Percentiles rank a stretch among this genome's conserved stretches.
Conservation (phyloP, 2,113 vertebrate species). For the Tenrec ecaudatus region DNA sequence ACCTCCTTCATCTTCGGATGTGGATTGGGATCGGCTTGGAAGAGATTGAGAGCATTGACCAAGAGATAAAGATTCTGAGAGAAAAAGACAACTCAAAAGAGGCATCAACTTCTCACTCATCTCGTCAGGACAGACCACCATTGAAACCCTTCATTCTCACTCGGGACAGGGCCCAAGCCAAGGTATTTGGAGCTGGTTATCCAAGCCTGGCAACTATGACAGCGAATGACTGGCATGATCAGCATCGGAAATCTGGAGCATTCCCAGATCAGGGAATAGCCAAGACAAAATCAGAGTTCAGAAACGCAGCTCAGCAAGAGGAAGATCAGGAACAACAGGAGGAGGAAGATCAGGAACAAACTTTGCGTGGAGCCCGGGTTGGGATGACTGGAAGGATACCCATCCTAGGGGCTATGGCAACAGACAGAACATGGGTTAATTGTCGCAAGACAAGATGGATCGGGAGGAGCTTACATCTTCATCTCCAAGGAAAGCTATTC, state of each 20-base stretch:
- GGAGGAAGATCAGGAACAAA: conserved; percentile 89
- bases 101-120: conserved; percentile 77
- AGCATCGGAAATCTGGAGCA: conserved; percentile 86
- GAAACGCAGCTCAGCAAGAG: conserved; percentile 87
- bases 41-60: conserved; percentile 95
- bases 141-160: conserved; percentile 96
- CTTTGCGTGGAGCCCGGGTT: conserved; percentile 90
- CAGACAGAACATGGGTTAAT: no score
- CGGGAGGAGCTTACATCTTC: no score
- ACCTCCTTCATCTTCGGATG: conserved; percentile 89
- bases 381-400: no score
- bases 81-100: conserved; percentile 87
- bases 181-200: conserved; percentile 95
- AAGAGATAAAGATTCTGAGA: conserved; percentile 92
- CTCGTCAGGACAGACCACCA: conserved; percentile 82
- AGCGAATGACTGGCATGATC: conserved; percentile 97
- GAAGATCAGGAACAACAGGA: conserved; percentile 89
- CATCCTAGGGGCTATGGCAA: no score
- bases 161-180: conserved; percentile 91
- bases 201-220: conserved; percentile 96
- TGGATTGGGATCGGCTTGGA: conserved; percentile 93
- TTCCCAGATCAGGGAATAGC: conserved; percentile 89
- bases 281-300: conserved; percentile 81
- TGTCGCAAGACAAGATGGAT: no score
- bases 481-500: no score